phyloP scores from a whole-genome alignment of 2,888 invertebrate genomes.

The Amphipoea lucens region DNA sequence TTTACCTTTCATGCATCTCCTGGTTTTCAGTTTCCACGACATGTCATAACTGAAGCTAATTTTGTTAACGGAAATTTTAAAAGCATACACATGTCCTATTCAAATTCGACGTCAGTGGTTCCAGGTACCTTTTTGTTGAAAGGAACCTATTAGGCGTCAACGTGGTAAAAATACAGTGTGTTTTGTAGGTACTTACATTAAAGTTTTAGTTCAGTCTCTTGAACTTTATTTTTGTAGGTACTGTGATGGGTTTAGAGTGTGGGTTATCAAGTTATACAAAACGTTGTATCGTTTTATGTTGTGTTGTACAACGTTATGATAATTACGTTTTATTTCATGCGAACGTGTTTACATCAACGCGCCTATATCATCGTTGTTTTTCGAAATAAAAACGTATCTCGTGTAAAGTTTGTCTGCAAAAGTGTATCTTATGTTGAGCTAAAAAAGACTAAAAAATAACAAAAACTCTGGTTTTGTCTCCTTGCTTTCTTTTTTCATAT shows the following conservation, averaged over 20 bases:
- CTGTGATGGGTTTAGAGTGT: not conserved
- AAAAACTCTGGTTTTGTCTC: no score
- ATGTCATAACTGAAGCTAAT: slow-evolving; percentile 3
- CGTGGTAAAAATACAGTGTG: not conserved
- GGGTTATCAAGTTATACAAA: not conserved
- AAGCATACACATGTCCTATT: slow-evolving; percentile 2
- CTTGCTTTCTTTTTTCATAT: no score
- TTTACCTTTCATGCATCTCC: not conserved
- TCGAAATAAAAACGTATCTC: no score
- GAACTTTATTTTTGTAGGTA: not conserved
- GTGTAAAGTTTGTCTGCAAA: no score
- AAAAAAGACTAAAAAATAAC: no score
- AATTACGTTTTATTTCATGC: not conserved
- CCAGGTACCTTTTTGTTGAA: not conserved
- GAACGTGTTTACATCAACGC: not conserved
- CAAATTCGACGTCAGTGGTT: no score
- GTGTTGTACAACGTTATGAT: not conserved
- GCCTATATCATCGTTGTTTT: not conserved
- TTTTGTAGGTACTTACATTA: not conserved
- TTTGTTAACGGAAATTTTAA: slow-evolving; percentile 14
- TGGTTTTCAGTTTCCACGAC: not conserved
- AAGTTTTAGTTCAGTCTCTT: not conserved
- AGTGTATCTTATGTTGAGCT: no score
- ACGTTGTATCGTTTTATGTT: no score
- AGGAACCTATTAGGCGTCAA: no score